A percentile compares a stretch with the other conserved stretches of the same genome.
Evolutionary conservation across 2,113 vertebrate genomes (phyloP).

Genomic region (Brachypteracias leptosomus): DNA sequence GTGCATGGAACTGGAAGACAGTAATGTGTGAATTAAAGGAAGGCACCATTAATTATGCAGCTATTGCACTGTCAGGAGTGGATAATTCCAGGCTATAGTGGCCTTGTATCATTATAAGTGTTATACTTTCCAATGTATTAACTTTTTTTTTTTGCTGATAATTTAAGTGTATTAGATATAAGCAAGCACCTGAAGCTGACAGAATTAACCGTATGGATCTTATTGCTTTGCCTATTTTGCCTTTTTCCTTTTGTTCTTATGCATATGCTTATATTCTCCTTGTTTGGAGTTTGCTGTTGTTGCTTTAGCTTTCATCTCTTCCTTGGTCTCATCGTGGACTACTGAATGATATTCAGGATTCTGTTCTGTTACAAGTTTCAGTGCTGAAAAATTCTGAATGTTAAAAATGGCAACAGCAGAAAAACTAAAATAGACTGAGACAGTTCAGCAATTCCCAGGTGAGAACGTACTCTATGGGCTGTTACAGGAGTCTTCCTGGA

Average conservation of each 20-base stretch:
- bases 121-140: not conserved
- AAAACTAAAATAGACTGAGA: not conserved
- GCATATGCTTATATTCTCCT: not conserved
- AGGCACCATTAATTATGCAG: not conserved
- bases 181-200: not conserved
- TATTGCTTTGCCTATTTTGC: not conserved
- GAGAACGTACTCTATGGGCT: not conserved
- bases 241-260: not conserved
- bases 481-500: not conserved
- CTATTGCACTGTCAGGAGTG: not conserved
- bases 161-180: not conserved
- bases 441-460: not conserved
- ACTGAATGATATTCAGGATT: not conserved
- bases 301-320: not conserved
- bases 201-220: not conserved
- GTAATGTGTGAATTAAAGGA: not conserved
- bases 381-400: rapidly evolving
- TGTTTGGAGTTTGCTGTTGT: not conserved
- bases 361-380: not conserved
- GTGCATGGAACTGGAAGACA: not conserved
- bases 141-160: not conserved
- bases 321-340: not conserved
- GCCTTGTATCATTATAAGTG: not conserved
- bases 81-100: not conserved
- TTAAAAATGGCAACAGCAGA: not conserved